Evolutionary conservation across 2,797 vertebrate genomes (phyloP), one percentile per base, ranked within the genome.

Genomic region (Manis javanica): DNA sequence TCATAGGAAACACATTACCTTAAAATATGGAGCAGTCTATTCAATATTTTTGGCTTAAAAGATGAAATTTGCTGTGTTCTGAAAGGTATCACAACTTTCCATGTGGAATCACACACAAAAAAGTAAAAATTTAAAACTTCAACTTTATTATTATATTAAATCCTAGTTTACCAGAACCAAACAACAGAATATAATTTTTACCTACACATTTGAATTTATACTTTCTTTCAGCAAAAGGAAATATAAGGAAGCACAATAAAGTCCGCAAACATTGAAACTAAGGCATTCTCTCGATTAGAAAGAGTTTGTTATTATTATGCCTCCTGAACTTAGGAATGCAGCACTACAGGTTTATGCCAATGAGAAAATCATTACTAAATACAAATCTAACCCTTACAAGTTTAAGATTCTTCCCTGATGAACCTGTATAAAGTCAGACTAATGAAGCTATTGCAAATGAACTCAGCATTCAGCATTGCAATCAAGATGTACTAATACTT

Each of bases 261-360:
- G 90, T 94, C 77, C 95, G 90, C 72, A 92, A 95, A 95, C 68
- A 69, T 0, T 90, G 95, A 94, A 94, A 96, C 75, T 90, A 46
- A 75, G 82, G 64, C 59, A 93, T 90, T 96, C 93, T 74, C 91
- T 95, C 4, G 3, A 91, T 90, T 83, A 97, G 91, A 92, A 98
- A 94, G 71, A 92, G 69, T 96, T 92, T 95, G 89, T 95, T 94
- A 95, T 97, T 87, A 97, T 94, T 96, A 97, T 95, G 94, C 84
- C 93, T 92, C 53, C 89, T 96, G 87, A 94, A 86, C 82, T 90
- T 83, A 97, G 97, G 97, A 98, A 98, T 97, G 97, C 51, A 95
- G 97, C 51, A 63, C 77, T 97, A 87, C 97, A 88, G 91, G 97
- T 97, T 97, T 97, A 94, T 31, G 91, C 69, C 21, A 97, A 87